These are phyloP conservation scores for Drosophila pseudoananassae DNA, from an alignment of 1,140 invertebrate genomes.

Conservation along the genomic window DNA sequence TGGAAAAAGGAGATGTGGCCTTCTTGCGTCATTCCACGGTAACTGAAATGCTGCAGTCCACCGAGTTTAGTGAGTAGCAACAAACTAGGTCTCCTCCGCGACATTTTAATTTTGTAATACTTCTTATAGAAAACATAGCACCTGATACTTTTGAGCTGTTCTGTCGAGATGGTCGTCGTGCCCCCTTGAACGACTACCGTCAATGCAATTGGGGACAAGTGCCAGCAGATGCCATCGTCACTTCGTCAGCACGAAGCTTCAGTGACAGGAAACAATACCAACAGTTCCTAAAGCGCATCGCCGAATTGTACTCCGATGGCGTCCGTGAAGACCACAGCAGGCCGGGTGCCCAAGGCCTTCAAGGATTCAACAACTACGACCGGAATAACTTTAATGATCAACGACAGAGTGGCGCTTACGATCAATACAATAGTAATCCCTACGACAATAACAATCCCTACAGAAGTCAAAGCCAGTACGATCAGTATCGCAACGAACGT, in stretches of 20 bases:
- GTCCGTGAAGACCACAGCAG: conserved; percentile 48
- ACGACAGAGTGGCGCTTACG: conserved; percentile 40
- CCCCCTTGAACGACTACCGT: conserved; percentile 89
- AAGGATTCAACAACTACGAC: conserved; percentile 45
- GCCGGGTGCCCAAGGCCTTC: conserved; percentile 19
- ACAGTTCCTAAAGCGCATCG: conserved; percentile 86
- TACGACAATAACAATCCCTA: conserved; percentile 40
- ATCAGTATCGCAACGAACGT: conserved; percentile 64
- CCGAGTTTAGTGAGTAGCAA: conserved; percentile 86
- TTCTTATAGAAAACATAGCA: conserved; percentile 84
- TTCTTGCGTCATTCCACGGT: conserved; percentile 96
- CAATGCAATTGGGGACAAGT: conserved; percentile 95
- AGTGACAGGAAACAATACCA: conserved; percentile 87
- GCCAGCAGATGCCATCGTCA: conserved; percentile 94
- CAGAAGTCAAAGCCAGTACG: conserved; percentile 49
- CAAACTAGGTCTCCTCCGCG: not conserved
- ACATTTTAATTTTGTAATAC: too few species aligned
- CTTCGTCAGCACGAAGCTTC: conserved; percentile 90
- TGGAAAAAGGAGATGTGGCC: conserved; percentile 95
- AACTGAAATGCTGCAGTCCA: conserved; percentile 87
- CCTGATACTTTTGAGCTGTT: conserved; percentile 93
- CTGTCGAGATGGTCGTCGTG: conserved; percentile 92
- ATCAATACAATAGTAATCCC: conserved; percentile 55
- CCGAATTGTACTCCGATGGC: conserved; percentile 84
- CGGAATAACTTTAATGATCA: conserved; percentile 56